These are phyloP conservation scores for Pangasius djambal DNA, from an alignment of 2,797 vertebrate species.

Conservation along the genomic window DNA sequence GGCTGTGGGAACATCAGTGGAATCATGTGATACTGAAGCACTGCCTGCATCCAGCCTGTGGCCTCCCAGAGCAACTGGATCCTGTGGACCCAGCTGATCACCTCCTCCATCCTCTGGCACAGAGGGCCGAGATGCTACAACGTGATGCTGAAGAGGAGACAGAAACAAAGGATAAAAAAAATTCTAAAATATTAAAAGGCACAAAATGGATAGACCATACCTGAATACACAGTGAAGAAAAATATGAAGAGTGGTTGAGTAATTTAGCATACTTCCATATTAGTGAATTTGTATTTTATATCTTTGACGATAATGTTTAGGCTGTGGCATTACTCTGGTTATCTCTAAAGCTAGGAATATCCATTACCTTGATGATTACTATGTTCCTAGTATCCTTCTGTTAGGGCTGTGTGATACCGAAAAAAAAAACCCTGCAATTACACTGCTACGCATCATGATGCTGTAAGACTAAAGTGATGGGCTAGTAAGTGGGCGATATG, in stretches of 20 bases:
- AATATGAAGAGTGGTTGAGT: not conserved
- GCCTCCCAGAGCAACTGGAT: slow-evolving; percentile 56
- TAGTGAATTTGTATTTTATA: not conserved
- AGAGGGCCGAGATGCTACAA: slow-evolving; percentile 57
- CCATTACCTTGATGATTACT: not conserved
- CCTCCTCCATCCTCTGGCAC: slow-evolving; percentile 59
- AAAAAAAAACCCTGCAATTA: too few species aligned
- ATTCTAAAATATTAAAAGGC: not conserved
- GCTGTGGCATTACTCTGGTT: too few species aligned
- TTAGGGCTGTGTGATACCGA: not conserved
- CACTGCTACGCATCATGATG: not conserved
- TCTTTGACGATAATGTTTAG: not conserved
- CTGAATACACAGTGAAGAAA: not conserved
- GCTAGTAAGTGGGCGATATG: not conserved
- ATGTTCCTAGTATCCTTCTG: not conserved
- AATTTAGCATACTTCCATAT: not conserved
- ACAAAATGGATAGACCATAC: not conserved
- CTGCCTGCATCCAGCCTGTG: slow-evolving; percentile 55
- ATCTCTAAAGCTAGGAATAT: not conserved
- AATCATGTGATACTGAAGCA: slow-evolving; percentile 51
- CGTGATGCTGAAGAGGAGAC: slow-evolving; percentile 59
- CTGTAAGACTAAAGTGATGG: not conserved
- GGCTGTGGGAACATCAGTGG: slow-evolving; percentile 34
- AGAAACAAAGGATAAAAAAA: not conserved
- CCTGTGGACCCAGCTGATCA: slow-evolving; percentile 50